phyloP scores from a whole-genome alignment of 2,888 invertebrate species.

The Tiliacea aurago region DNA sequence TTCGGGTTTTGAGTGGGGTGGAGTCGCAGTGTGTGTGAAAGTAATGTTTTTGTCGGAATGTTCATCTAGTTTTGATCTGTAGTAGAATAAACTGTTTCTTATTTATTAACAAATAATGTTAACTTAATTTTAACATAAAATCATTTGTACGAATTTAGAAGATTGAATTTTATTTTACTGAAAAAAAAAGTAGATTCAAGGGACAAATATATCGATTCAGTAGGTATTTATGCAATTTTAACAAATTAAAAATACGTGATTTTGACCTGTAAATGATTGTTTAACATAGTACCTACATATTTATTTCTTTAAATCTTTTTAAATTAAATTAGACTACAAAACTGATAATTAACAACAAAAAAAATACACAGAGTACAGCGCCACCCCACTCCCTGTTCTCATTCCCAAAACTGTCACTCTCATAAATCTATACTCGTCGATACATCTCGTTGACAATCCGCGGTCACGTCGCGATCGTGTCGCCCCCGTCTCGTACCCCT shows the following conservation, averaged over 20 bases:
- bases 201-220: too few species aligned
- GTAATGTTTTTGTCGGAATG: neutral
- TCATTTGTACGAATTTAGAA: too few species aligned
- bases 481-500: slow-evolving; percentile 48
- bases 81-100: neutral
- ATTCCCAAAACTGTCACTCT: slow-evolving; percentile 42
- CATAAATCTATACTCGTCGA: slow-evolving; percentile 64
- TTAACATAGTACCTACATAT: too few species aligned
- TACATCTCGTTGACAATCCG: slow-evolving; percentile 62
- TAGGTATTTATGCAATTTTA: too few species aligned
- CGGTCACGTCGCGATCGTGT: slow-evolving; percentile 61
- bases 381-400: slow-evolving; percentile 3
- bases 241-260: too few species aligned
- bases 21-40: slow-evolving; percentile 57
- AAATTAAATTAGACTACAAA: too few species aligned
- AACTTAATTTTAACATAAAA: too few species aligned
- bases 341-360: neutral
- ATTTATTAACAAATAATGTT: too few species aligned
- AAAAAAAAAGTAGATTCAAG: too few species aligned
- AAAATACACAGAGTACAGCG: slow-evolving; percentile 3
- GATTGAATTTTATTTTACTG: too few species aligned
- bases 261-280: too few species aligned
- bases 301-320: too few species aligned
- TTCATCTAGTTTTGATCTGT: neutral
- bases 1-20: slow-evolving; percentile 50